Evolutionary conservation across 2,888 invertebrate genomes (phyloP).

Genomic region (Cactoblastis cactorum): DNA sequence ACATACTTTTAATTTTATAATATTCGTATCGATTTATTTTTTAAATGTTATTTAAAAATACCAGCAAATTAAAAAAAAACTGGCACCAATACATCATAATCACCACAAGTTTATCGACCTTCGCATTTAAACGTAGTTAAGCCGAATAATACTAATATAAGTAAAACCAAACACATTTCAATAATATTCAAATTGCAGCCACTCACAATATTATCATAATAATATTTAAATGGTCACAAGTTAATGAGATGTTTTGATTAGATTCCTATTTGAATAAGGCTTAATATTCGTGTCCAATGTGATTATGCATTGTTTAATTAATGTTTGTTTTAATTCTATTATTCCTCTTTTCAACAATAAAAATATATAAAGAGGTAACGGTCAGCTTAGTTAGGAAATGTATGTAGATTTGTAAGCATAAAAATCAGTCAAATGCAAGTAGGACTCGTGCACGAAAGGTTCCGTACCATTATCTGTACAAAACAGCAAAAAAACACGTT

Average conservation of each 20-base stretch:
- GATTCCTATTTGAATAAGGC: not conserved
- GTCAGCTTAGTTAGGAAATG: too few species aligned
- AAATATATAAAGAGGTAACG: too few species aligned
- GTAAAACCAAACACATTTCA: not conserved
- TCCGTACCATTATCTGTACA: too few species aligned
- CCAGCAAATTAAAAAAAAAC: not conserved
- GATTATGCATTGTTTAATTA: not conserved
- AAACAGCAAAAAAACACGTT: too few species aligned
- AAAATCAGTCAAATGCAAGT: too few species aligned
- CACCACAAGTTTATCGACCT: conserved; percentile 8
- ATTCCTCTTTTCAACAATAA: too few species aligned
- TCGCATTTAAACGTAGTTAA: conserved; percentile 21
- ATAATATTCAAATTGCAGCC: conserved; percentile 6
- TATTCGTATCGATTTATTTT: too few species aligned
- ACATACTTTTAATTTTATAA: too few species aligned
- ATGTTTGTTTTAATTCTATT: not conserved
- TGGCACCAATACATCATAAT: not conserved
- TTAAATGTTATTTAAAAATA: too few species aligned
- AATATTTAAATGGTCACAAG: conserved; percentile 5
- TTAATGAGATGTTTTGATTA: not conserved
- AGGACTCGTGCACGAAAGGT: too few species aligned
- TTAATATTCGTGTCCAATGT: not conserved
- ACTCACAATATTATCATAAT: conserved; percentile 21
- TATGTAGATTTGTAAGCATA: too few species aligned
- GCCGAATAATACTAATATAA: conserved; percentile 7